Percentiles rank a stretch among this genome's conserved stretches.
Conservation (phyloP, 1,140 invertebrate genomes). For the Zaprionus capensis region DNA sequence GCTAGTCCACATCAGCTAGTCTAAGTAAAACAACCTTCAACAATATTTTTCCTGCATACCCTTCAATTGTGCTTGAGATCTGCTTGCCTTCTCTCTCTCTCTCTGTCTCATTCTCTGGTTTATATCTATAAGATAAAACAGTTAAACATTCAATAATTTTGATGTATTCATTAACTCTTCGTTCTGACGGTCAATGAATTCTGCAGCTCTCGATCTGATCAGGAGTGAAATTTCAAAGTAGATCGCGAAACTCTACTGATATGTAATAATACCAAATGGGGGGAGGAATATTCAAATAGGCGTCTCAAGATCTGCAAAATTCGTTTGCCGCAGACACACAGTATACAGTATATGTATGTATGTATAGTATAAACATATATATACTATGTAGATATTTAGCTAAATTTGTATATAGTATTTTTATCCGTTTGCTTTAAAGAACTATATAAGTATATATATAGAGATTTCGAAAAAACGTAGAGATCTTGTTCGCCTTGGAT, state of each 20-base stretch:
- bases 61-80: slow-evolving; percentile 42
- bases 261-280: slow-evolving; percentile 23
- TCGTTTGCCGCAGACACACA: not conserved
- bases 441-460: not conserved
- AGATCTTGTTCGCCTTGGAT: slow-evolving; percentile 6
- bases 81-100: slow-evolving; percentile 1
- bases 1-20: slow-evolving; percentile 15
- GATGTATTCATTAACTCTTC: slow-evolving; percentile 31
- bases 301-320: not conserved
- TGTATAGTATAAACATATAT: slow-evolving; percentile 4
- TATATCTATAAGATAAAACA: slow-evolving; percentile 50
- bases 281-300: not conserved
- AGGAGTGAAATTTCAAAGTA: not conserved
- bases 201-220: not conserved
- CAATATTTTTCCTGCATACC: slow-evolving; percentile 48
- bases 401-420: slow-evolving; percentile 10
- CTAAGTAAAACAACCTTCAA: slow-evolving; percentile 50
- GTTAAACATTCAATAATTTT: slow-evolving; percentile 46
- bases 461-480: slow-evolving; percentile 3
- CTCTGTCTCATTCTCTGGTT: slow-evolving; percentile 10
- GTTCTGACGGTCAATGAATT: slow-evolving; percentile 10
- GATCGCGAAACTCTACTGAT: slow-evolving; percentile 17
- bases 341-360: slow-evolving; percentile 12
- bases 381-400: slow-evolving; percentile 14
- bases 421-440: not conserved